phyloP scores from a whole-genome alignment of 37 sponge, comb jelly and placozoan species.

The Beroe forskalii region DNA sequence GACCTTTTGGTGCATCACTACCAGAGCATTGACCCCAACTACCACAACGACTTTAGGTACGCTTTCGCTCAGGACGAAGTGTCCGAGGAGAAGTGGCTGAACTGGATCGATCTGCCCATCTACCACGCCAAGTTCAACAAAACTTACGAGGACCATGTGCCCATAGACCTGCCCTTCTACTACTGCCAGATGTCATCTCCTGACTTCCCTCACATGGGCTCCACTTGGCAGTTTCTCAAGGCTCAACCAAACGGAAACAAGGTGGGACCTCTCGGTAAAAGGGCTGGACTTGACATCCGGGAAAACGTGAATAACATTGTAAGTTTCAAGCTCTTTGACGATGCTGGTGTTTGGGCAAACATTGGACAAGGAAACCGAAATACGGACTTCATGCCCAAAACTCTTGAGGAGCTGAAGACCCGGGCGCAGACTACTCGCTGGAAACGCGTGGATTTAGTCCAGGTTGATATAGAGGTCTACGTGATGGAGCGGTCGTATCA shows the following conservation, averaged over 20 bases:
- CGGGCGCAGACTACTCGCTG: not conserved
- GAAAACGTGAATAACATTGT: not conserved
- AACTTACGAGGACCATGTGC: constrained; percentile 10
- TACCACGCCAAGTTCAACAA: not conserved
- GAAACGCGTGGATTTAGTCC: not conserved
- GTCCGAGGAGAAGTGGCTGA: not conserved
- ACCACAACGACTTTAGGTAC: not conserved
- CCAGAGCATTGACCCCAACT: not conserved
- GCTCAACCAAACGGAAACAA: not conserved
- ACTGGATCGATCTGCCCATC: constrained; percentile 39
- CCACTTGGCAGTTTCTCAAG: not conserved
- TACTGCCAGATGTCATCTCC: constrained; percentile 40
- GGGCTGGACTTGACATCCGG: not conserved
- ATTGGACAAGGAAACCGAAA: not conserved
- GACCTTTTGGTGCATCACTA: not conserved
- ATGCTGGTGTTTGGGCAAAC: constrained; percentile 16
- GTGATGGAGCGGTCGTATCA: not conserved
- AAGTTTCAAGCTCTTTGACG: not conserved
- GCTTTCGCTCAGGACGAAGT: not conserved
- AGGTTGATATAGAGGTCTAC: constrained; percentile 21
- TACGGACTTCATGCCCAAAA: not conserved
- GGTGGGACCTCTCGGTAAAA: constrained; percentile 4
- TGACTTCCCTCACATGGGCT: constrained; percentile 4
- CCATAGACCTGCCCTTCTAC: constrained; percentile 6
- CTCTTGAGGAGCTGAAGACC: not conserved